Evolutionary conservation across 2,113 vertebrate genomes (phyloP).

Genomic region (Hyla sarda): DNA sequence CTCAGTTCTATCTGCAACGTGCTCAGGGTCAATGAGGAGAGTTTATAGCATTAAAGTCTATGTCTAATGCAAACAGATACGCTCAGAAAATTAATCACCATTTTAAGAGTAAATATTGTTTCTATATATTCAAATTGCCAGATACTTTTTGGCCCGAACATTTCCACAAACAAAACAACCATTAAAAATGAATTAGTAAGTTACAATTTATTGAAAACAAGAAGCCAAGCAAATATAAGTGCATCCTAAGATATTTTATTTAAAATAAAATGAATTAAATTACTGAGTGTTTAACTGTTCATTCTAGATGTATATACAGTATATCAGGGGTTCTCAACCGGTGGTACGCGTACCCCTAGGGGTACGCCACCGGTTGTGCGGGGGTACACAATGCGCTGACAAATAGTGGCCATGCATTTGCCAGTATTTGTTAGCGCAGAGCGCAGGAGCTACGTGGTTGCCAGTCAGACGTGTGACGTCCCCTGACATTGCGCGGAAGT

Average conservation of each 20-base stretch:
- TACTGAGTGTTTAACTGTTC: not conserved
- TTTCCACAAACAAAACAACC: not conserved
- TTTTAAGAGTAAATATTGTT: conserved; percentile 1
- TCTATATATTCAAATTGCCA: not conserved
- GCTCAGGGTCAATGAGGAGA: not conserved
- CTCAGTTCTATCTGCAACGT: not conserved
- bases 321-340: too few species aligned
- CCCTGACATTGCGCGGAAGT: too few species aligned
- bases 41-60: not conserved
- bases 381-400: too few species aligned
- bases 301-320: not conserved
- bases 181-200: conserved; percentile 14
- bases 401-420: too few species aligned
- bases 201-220: not conserved
- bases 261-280: not conserved
- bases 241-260: not conserved
- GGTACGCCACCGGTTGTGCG: too few species aligned
- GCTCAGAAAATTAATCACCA: not conserved
- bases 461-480: too few species aligned
- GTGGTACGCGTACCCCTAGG: too few species aligned
- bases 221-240: not conserved
- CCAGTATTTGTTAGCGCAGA: too few species aligned
- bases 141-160: not conserved
- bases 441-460: too few species aligned
- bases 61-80: not conserved